phyloP scores from a whole-genome alignment of 2,113 vertebrate genomes.

The Perognathus longimembris region DNA sequence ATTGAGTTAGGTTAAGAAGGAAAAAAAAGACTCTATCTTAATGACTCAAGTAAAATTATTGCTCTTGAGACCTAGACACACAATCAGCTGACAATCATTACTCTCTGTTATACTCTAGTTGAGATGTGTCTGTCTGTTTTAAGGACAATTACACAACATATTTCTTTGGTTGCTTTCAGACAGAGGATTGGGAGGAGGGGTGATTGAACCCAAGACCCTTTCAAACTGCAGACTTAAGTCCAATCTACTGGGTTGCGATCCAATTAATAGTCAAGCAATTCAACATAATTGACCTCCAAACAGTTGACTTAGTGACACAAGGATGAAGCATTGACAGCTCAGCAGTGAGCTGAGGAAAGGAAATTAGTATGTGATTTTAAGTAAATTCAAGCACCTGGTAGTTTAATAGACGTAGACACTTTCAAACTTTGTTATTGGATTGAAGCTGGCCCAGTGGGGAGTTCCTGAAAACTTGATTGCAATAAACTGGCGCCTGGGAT shows the following conservation, averaged over 20 bases:
- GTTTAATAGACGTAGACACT: constrained; percentile 76
- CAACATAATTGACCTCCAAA: constrained; percentile 67
- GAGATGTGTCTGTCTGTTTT: background rate
- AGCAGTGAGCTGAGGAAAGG: constrained; percentile 73
- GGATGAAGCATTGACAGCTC: constrained; percentile 66
- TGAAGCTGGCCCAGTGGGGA: constrained; percentile 65
- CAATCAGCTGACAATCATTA: background rate
- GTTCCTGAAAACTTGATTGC: constrained; percentile 75
- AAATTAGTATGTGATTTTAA: constrained; percentile 81
- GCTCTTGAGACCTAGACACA: background rate
- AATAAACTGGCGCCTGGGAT: constrained; percentile 64
- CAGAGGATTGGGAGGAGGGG: background rate
- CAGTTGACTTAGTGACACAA: constrained; percentile 67
- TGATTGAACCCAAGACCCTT: constrained; percentile 32
- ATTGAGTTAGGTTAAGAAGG: background rate
- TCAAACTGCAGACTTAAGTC: constrained; percentile 53
- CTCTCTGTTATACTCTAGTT: background rate
- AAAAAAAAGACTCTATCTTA: background rate
- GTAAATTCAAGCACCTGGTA: constrained; percentile 75
- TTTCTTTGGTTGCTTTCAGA: constrained; percentile 45
- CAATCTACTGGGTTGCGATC: constrained; percentile 57
- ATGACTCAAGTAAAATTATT: constrained; percentile 17
- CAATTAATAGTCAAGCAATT: constrained; percentile 70
- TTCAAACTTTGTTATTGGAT: constrained; percentile 76
- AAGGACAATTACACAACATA: constrained; percentile 44